Percentiles rank a stretch among this genome's conserved stretches.
Evolutionary conservation across 2,113 vertebrate genomes (phyloP).

Genomic region (Nesospiza acunhae): DNA sequence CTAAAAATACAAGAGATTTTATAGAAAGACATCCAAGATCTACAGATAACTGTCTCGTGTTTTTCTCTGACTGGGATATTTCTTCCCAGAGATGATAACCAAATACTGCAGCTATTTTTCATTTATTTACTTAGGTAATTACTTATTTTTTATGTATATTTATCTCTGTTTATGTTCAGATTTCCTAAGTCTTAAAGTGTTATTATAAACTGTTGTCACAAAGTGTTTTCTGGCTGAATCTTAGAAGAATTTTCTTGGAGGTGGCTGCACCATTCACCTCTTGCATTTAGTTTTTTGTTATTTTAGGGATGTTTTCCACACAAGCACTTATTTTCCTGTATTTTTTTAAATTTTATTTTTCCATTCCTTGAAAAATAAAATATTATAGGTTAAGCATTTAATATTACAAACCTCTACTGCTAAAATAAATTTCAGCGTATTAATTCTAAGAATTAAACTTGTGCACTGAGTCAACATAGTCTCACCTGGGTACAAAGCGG

Average conservation of each 20-base stretch:
- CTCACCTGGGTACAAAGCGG: background rate
- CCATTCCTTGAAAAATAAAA: background rate
- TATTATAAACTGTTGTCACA: background rate
- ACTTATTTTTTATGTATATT: background rate
- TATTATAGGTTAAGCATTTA: background rate
- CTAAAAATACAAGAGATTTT: background rate
- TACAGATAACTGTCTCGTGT: background rate
- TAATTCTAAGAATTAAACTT: background rate
- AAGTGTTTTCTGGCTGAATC: background rate
- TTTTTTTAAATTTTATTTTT: background rate
- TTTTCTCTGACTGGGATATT: background rate
- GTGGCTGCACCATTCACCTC: background rate
- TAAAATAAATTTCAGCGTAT: background rate
- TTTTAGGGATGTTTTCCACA: background rate
- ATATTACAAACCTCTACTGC: background rate
- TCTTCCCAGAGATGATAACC: background rate
- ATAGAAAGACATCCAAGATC: background rate
- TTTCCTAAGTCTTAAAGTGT: background rate
- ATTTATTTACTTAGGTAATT: background rate
- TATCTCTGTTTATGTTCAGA: background rate
- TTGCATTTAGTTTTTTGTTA: background rate
- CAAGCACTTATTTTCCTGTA: fast-evolving
- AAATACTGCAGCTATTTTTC: background rate
- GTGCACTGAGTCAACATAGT: fast-evolving
- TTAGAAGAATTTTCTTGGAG: background rate